These are phyloP conservation scores for Amphilophus citrinellus DNA, from an alignment of 2,113 vertebrate species.

Conservation along the genomic window DNA sequence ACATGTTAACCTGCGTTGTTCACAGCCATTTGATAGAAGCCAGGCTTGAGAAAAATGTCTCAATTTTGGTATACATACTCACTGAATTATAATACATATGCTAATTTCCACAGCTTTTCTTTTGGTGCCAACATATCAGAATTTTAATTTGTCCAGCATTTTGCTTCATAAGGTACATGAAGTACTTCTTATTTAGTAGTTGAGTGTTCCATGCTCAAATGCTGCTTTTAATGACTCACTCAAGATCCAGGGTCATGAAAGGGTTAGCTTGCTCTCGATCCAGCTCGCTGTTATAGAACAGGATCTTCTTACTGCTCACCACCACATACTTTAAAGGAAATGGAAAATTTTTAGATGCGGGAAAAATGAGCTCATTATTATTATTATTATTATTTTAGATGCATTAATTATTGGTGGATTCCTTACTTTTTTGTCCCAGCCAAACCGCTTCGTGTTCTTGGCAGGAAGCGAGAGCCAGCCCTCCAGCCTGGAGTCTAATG, in stretches of 20 bases:
- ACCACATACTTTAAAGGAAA: slow-evolving; percentile 88
- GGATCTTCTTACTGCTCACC: slow-evolving; percentile 98
- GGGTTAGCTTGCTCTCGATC: slow-evolving; percentile 95
- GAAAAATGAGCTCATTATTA: not conserved
- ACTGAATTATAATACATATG: not conserved
- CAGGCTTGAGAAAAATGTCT: not conserved
- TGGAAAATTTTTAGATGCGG: not conserved
- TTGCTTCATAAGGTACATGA: too few relatives aligned
- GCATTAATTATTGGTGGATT: not conserved
- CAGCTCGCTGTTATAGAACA: slow-evolving; percentile 94
- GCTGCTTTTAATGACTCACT: slow-evolving; percentile 85
- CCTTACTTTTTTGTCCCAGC: slow-evolving; percentile 95
- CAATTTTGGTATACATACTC: not conserved
- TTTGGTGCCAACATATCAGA: not conserved
- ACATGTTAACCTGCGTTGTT: not conserved
- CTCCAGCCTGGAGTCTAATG: slow-evolving; percentile 89
- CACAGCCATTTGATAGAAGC: not conserved
- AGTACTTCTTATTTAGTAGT: not conserved
- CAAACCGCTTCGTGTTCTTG: slow-evolving; percentile 96
- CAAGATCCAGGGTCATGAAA: slow-evolving; percentile 96
- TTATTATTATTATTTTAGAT: not conserved
- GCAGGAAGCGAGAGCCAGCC: slow-evolving; percentile 93
- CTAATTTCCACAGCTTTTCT: not conserved
- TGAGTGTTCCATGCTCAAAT: not conserved
- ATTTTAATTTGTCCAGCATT: not conserved